Percentiles rank a stretch among this genome's conserved stretches.
phyloP scores from a whole-genome alignment of 2,888 invertebrate genomes.

The Girardia tigrina region DNA sequence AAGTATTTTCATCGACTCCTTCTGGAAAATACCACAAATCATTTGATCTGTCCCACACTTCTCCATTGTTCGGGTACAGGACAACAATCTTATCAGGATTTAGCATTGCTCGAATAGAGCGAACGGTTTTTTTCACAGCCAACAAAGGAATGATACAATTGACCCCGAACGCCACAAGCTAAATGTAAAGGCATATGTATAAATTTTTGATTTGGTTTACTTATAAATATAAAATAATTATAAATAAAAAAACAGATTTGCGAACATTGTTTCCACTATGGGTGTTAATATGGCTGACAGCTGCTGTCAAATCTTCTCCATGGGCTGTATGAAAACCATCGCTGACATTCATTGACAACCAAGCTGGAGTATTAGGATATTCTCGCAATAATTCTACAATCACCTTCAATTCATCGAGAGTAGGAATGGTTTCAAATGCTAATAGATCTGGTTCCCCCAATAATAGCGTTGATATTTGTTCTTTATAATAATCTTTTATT shows the following conservation, averaged over 20 bases:
- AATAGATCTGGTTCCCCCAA: constrained; percentile 69
- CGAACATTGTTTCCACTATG: background rate
- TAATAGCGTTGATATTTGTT: constrained; percentile 64
- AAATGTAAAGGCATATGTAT: too few species aligned
- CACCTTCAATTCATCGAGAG: constrained; percentile 67
- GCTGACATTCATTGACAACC: constrained; percentile 67
- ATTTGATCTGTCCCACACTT: constrained; percentile 53
- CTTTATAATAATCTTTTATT: constrained; percentile 63
- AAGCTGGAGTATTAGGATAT: constrained; percentile 66
- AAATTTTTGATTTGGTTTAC: too few species aligned
- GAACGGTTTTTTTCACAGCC: constrained; percentile 46
- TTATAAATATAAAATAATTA: too few species aligned
- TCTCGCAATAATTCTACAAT: constrained; percentile 65
- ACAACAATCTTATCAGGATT: constrained; percentile 56
- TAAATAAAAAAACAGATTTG: too few species aligned
- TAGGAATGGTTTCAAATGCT: constrained; percentile 81
- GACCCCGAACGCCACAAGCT: constrained; percentile 71
- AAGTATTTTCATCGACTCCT: background rate
- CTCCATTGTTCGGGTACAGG: constrained; percentile 82
- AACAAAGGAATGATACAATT: constrained; percentile 67
- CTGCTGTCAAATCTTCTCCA: constrained; percentile 66
- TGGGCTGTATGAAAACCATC: constrained; percentile 60
- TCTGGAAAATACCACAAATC: background rate
- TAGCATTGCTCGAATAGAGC: constrained; percentile 38
- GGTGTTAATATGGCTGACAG: constrained; percentile 44